phyloP scores from a whole-genome alignment of 2,797 vertebrate species.

The Acanthurus leucopareius region DNA sequence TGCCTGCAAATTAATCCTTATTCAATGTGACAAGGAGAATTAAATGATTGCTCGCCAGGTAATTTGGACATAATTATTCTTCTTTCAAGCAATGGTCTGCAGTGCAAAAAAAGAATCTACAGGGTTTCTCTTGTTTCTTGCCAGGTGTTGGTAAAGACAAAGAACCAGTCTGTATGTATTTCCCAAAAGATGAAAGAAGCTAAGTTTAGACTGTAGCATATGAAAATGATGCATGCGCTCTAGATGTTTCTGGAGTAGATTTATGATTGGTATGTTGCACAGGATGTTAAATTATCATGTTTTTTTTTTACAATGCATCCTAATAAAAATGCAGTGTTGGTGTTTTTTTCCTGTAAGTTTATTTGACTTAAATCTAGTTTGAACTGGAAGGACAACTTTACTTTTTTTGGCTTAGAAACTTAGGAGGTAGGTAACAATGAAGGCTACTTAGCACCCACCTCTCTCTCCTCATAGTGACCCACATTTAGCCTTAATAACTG shows the following conservation, averaged over 20 bases:
- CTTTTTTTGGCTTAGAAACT: constrained; percentile 41
- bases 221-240: constrained; percentile 68
- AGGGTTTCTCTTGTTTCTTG: constrained; percentile 44
- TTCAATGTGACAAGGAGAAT: constrained; percentile 83
- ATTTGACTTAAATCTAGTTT: constrained; percentile 19
- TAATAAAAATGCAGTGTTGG: constrained; percentile 9
- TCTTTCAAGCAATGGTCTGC: constrained; percentile 69
- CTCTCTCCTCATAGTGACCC: constrained; percentile 61
- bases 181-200: constrained; percentile 69
- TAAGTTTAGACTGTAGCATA: constrained; percentile 66
- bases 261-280: constrained; percentile 61
- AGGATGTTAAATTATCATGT: constrained; percentile 31
- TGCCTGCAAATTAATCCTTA: constrained; percentile 83
- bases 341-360: constrained; percentile 6
- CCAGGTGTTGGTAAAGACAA: constrained; percentile 71
- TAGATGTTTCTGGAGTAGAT: constrained; percentile 59
- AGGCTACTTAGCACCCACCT: constrained; percentile 68
- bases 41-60: constrained; percentile 83
- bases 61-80: constrained; percentile 83
- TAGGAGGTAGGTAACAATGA: constrained; percentile 62
- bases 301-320: constrained; percentile 2
- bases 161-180: constrained; percentile 53
- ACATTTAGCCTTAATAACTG: constrained; percentile 68
- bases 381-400: neutral
- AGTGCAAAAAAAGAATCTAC: constrained; percentile 37